phyloP scores from a whole-genome alignment of 1,140 invertebrate genomes.

The Sycophila sp. region DNA sequence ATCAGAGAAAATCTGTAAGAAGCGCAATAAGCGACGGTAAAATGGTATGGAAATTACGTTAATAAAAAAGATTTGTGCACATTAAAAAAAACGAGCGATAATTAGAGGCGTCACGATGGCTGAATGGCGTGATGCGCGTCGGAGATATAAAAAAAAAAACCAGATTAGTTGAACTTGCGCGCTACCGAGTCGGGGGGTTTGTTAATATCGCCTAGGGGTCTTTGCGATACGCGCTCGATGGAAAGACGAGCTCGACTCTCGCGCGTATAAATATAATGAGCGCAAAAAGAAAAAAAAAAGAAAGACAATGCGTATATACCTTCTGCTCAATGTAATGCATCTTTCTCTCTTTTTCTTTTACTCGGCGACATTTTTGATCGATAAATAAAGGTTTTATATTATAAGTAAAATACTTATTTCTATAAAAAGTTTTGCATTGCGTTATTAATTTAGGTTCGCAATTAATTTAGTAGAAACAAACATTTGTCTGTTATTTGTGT shows the following conservation, averaged over 20 bases:
- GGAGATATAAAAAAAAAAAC: background rate
- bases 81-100: too few species aligned
- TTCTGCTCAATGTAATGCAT: too few species aligned
- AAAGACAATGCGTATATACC: background rate
- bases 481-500: too few species aligned
- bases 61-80: too few species aligned
- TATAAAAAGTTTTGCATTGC: too few species aligned
- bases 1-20: too few species aligned
- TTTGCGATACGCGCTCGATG: background rate
- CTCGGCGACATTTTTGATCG: background rate
- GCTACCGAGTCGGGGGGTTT: background rate
- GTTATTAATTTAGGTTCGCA: too few species aligned
- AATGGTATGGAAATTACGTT: too few species aligned
- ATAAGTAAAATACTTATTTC: background rate
- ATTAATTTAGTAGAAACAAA: too few species aligned
- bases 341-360: background rate
- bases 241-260: background rate
- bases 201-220: background rate
- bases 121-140: slow-evolving; percentile 9
- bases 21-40: too few species aligned
- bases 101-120: too few species aligned
- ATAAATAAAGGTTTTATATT: background rate
- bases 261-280: too few species aligned
- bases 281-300: background rate
- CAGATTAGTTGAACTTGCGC: background rate